Conservation (phyloP, 2,888 invertebrate species). For the Lepidonotus clava region DNA sequence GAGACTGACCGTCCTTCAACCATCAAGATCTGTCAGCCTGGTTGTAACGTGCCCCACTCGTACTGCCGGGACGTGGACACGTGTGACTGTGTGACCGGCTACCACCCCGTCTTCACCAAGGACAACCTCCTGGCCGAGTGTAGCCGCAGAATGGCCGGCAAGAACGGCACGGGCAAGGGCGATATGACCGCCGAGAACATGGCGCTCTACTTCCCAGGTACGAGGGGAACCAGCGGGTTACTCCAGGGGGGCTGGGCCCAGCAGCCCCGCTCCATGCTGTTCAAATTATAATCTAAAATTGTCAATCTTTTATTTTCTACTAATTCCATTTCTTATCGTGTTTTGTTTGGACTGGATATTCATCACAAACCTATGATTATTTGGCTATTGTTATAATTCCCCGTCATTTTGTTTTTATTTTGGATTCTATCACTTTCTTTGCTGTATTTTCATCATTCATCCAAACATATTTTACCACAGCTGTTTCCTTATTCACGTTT, state of each 20-base stretch:
- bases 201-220: conserved; percentile 56
- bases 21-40: conserved; percentile 71
- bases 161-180: conserved; percentile 61
- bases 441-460: too few relatives aligned
- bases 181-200: conserved; percentile 59
- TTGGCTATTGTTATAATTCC: too few relatives aligned
- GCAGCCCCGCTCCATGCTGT: too few relatives aligned
- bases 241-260: neutral
- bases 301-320: too few relatives aligned
- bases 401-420: too few relatives aligned
- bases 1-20: conserved; percentile 74
- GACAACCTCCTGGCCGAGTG: conserved; percentile 67
- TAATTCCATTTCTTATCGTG: too few relatives aligned
- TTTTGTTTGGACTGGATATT: too few relatives aligned
- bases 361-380: too few relatives aligned
- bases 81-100: conserved; percentile 69
- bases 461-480: too few relatives aligned
- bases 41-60: conserved; percentile 68
- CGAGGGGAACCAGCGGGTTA: neutral
- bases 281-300: too few relatives aligned
- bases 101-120: conserved; percentile 65
- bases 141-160: conserved; percentile 65
- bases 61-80: conserved; percentile 71
- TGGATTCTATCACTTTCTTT: too few relatives aligned
- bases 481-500: too few relatives aligned